A percentile compares a stretch with the other conserved stretches of the same genome.
phyloP scores from a whole-genome alignment of 2,797 vertebrate species.

The Hozukius guyotensis region DNA sequence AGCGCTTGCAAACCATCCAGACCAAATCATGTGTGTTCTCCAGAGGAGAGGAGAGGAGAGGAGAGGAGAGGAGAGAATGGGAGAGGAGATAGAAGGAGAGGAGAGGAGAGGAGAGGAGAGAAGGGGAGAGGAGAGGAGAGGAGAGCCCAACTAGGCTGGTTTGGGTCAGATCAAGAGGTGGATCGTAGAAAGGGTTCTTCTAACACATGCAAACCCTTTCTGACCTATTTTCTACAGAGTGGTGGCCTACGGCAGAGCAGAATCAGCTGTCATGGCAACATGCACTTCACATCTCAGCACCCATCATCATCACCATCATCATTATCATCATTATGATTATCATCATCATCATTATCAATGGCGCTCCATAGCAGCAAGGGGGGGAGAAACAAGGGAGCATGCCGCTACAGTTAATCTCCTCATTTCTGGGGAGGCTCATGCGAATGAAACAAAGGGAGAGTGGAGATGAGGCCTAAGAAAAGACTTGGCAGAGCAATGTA shows the following conservation, averaged over 20 bases:
- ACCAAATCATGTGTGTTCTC: background rate
- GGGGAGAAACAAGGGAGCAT: constrained; percentile 59
- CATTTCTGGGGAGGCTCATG: constrained; percentile 61
- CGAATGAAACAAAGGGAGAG: constrained; percentile 50
- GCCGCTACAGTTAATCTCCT: constrained; percentile 56
- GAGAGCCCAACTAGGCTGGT: background rate
- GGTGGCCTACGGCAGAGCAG: constrained; percentile 42
- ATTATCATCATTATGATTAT: constrained; percentile 46
- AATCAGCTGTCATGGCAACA: constrained; percentile 73
- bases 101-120: background rate
- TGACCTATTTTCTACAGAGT: constrained; percentile 47
- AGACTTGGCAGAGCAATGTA: constrained; percentile 54
- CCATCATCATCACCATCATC: constrained; percentile 57
- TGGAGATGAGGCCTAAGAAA: constrained; percentile 62
- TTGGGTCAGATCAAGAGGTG: constrained; percentile 1
- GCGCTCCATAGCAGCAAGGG: constrained; percentile 32
- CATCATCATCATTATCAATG: constrained; percentile 55
- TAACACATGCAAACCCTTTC: constrained; percentile 62
- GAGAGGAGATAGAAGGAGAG: background rate
- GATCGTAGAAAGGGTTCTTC: constrained; percentile 26
- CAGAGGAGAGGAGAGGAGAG: background rate
- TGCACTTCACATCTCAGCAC: constrained; percentile 68
- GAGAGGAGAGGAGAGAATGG: background rate
- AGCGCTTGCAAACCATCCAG: background rate
- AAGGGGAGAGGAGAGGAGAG: background rate